These are phyloP conservation scores for Morus bassanus DNA, from an alignment of 2,797 vertebrate genomes.

Conservation along the genomic window DNA sequence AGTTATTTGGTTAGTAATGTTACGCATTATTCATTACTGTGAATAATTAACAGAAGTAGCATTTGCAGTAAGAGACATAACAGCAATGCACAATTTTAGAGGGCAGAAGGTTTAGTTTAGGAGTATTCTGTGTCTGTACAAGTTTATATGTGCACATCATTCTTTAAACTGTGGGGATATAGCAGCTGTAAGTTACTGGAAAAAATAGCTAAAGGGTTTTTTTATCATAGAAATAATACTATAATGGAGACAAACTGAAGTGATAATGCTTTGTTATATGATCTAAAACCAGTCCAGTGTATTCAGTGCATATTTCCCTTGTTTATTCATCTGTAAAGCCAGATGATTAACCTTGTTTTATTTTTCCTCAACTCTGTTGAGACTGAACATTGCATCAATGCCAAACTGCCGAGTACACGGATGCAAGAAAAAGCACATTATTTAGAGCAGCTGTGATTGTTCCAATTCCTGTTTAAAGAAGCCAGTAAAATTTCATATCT, in stretches of 20 bases:
- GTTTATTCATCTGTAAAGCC: not conserved
- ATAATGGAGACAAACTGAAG: not conserved
- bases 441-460: not conserved
- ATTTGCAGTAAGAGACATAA: not conserved
- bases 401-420: not conserved
- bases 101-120: not conserved
- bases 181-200: not conserved
- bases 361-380: not conserved
- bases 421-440: not conserved
- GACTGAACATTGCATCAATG: not conserved
- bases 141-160: fast-evolving
- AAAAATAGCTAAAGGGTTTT: not conserved
- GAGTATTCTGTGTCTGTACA: not conserved
- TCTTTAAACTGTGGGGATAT: not conserved
- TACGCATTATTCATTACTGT: not conserved
- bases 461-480: constrained; percentile 24
- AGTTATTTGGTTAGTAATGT: not conserved
- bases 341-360: not conserved
- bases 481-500: not conserved
- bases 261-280: not conserved
- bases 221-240: not conserved
- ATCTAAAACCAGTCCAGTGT: not conserved
- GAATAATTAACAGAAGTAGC: not conserved
- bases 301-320: not conserved
- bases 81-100: not conserved